Conservation (phyloP, 2,113 vertebrate species). For the Callorhinus ursinus region DNA sequence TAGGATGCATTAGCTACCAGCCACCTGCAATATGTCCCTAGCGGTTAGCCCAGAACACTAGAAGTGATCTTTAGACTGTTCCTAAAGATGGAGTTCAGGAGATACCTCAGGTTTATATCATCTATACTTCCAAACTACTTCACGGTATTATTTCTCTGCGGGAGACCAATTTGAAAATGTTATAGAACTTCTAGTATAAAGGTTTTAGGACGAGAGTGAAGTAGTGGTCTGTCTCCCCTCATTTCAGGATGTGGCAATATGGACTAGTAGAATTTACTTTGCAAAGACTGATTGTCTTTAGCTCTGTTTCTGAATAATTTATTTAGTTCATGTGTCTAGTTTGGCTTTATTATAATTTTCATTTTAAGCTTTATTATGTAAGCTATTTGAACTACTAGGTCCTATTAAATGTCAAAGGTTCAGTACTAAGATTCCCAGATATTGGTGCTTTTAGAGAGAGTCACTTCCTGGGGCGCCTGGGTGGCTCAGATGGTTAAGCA, state of each 20-base stretch:
- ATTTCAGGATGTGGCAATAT: not conserved
- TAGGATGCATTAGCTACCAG: not conserved
- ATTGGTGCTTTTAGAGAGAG: not conserved
- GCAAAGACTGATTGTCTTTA: not conserved
- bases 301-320: not conserved
- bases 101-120: not conserved
- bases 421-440: not conserved
- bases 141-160: not conserved
- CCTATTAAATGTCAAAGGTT: not conserved
- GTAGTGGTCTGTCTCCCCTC: not conserved
- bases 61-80: not conserved
- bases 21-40: not conserved
- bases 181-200: not conserved
- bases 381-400: not conserved
- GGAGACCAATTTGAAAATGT: not conserved
- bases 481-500: no score
- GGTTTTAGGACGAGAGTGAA: not conserved
- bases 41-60: not conserved
- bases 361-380: conserved; percentile 19
- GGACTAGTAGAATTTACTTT: conserved; percentile 35
- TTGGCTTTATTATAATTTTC: conserved; percentile 30
- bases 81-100: conserved; percentile 17
- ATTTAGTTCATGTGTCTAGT: not conserved
- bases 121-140: not conserved
- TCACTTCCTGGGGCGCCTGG: not conserved